Percentiles rank a stretch among this genome's conserved stretches.
Conservation (phyloP, 2,797 vertebrate species). For the Sparidentex hasta region DNA sequence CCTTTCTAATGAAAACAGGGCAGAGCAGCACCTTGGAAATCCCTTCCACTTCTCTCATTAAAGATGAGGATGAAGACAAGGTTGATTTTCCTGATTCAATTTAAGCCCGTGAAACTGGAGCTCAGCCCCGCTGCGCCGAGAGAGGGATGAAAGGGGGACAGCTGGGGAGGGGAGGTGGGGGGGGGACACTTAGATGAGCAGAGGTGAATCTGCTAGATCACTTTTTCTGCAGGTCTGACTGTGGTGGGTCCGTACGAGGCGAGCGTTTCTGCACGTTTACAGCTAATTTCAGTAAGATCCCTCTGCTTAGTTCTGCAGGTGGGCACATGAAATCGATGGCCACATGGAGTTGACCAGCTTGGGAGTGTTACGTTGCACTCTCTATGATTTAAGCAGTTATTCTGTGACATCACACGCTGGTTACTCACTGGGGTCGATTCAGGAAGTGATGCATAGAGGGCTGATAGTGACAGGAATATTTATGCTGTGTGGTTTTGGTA, state of each 20-base stretch:
- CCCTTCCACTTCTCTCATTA: slow-evolving; percentile 79
- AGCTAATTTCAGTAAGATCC: neutral
- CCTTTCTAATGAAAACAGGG: slow-evolving; percentile 85
- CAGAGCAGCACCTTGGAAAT: slow-evolving; percentile 81
- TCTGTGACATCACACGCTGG: neutral
- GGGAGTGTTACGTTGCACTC: neutral
- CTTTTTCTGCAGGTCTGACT: slow-evolving; percentile 35
- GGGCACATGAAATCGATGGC: neutral
- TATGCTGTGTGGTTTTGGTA: no score
- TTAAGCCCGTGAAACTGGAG: slow-evolving; percentile 83
- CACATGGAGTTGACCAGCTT: neutral
- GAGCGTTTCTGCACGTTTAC: neutral
- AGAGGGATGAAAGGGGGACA: slow-evolving; percentile 52
- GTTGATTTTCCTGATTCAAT: slow-evolving; percentile 86
- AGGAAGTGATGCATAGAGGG: neutral
- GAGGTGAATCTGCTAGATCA: slow-evolving; percentile 46
- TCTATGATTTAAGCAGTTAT: neutral
- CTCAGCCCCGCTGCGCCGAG: slow-evolving; percentile 46
- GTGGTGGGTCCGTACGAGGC: neutral
- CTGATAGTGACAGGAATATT: neutral
- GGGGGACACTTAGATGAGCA: slow-evolving; percentile 21
- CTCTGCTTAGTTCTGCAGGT: neutral
- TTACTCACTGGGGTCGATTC: neutral
- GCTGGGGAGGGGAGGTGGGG: slow-evolving; percentile 30
- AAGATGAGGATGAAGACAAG: slow-evolving; percentile 76